A percentile compares a stretch with the other conserved stretches of the same genome.
Conservation (phyloP, 2,888 invertebrate genomes). For the Drosophila prolongata region DNA sequence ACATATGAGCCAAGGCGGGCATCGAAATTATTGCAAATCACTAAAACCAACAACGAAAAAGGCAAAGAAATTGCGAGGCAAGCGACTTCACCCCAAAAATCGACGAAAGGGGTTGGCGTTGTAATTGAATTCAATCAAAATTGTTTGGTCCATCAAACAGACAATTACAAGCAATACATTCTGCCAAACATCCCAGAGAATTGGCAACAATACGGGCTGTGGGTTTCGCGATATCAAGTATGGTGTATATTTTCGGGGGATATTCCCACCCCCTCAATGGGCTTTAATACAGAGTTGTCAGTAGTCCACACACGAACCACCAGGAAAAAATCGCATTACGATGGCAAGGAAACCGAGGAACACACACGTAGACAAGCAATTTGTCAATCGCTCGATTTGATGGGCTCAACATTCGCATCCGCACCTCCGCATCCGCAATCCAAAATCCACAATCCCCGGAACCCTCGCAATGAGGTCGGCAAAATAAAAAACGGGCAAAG, state of each 20-base stretch:
- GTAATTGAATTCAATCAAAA: conserved; percentile 83
- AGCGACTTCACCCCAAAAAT: conserved; percentile 17
- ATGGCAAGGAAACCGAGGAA: conserved; percentile 37
- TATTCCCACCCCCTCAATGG: not conserved
- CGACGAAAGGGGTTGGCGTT: conserved; percentile 44
- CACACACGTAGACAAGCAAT: conserved; percentile 74
- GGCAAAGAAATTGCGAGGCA: conserved; percentile 22
- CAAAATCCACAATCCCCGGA: conserved; percentile 8
- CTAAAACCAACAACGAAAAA: conserved; percentile 67
- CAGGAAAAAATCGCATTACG: conserved; percentile 13
- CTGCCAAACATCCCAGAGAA: conserved; percentile 33
- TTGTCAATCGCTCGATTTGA: conserved; percentile 75
- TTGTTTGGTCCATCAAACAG: conserved; percentile 83
- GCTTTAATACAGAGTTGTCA: conserved; percentile 51
- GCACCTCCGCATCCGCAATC: conserved; percentile 7
- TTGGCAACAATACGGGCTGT: conserved; percentile 19
- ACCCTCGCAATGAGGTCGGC: conserved; percentile 6
- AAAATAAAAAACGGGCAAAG: conserved; percentile 24
- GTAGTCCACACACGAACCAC: conserved; percentile 46
- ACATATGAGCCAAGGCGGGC: conserved; percentile 50
- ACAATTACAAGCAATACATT: conserved; percentile 81
- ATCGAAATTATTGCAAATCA: conserved; percentile 81
- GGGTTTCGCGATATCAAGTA: not conserved
- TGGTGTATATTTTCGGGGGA: not conserved
- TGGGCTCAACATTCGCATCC: conserved; percentile 53